A percentile compares a stretch with the other conserved stretches of the same genome.
These are phyloP conservation scores for Ligdia adustata DNA, from an alignment of 2,888 invertebrate species.

Conservation along the genomic window DNA sequence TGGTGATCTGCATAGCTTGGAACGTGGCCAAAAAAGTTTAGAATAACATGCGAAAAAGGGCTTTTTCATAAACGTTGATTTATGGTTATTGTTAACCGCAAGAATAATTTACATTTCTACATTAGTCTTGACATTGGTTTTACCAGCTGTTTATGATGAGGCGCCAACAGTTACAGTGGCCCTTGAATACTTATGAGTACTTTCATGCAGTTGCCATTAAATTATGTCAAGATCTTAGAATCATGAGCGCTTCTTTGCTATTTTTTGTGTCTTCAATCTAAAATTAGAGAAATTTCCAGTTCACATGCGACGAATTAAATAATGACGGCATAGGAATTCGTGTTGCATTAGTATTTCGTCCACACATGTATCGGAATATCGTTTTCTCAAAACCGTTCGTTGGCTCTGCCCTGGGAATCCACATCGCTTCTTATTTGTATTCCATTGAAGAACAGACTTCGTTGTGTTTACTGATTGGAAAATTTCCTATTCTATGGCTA, in stretches of 20 bases:
- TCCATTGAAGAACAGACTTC: conserved; percentile 49
- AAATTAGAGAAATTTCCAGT: conserved; percentile 46
- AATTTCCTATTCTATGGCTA: conserved; percentile 55
- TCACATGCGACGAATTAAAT: conserved; percentile 70
- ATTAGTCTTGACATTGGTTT: conserved; percentile 30
- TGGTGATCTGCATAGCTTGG: conserved; percentile 65
- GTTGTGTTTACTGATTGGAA: conserved; percentile 65
- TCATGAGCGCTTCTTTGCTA: background rate
- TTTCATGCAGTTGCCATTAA: conserved; percentile 1
- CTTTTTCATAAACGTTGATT: conserved; percentile 49
- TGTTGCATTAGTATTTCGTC: conserved; percentile 64
- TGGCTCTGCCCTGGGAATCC: conserved; percentile 72
- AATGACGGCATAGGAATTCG: conserved; percentile 71
- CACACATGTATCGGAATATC: conserved; percentile 70
- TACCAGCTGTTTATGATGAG: conserved; percentile 26
- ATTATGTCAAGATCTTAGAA: conserved; percentile 5
- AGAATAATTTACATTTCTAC: conserved; percentile 25
- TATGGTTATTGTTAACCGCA: conserved; percentile 47
- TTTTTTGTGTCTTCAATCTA: conserved; percentile 2
- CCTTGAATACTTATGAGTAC: conserved; percentile 10
- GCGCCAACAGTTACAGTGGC: background rate
- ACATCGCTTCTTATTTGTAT: conserved; percentile 63
- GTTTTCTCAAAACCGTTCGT: conserved; percentile 80
- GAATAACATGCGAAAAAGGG: conserved; percentile 64
- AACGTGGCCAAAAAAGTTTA: conserved; percentile 62